Conservation (phyloP, 2,797 vertebrate genomes). For the Onychomys arenicola region DNA sequence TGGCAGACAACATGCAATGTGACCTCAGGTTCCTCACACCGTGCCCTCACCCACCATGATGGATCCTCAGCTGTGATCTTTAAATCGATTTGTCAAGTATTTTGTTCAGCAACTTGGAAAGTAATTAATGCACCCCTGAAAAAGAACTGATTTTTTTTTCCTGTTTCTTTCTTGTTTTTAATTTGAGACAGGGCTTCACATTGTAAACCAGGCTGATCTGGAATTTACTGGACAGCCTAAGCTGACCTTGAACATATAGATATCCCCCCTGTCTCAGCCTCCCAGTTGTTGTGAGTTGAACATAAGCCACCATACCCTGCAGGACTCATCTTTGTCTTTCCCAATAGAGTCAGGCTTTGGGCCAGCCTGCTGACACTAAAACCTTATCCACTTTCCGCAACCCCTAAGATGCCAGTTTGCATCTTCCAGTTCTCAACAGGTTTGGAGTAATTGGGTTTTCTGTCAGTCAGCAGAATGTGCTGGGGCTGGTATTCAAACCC, state of each 20-base stretch:
- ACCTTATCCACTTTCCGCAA: background rate
- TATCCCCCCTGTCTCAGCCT: background rate
- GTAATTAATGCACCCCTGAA: background rate
- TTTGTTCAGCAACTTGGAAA: background rate
- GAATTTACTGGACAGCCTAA: background rate
- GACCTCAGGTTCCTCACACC: too few relatives aligned
- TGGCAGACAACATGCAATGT: background rate
- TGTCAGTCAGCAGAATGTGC: background rate
- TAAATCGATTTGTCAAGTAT: background rate
- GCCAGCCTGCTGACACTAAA: fast-evolving
- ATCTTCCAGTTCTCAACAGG: conserved; percentile 19
- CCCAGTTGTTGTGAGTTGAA: background rate
- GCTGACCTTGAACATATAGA: background rate
- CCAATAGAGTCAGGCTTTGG: fast-evolving
- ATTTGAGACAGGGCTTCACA: background rate
- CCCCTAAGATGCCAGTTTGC: background rate
- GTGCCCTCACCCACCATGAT: background rate
- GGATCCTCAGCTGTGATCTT: background rate
- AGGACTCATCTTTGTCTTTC: background rate
- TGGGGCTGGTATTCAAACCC: background rate
- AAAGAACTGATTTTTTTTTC: background rate
- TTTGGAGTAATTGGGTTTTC: background rate
- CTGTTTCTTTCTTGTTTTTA: background rate
- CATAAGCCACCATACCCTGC: too few relatives aligned
- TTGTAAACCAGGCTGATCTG: background rate